These are phyloP conservation scores for Ptychoptera contaminata DNA, from an alignment of 2,888 invertebrate genomes.

Conservation along the genomic window DNA sequence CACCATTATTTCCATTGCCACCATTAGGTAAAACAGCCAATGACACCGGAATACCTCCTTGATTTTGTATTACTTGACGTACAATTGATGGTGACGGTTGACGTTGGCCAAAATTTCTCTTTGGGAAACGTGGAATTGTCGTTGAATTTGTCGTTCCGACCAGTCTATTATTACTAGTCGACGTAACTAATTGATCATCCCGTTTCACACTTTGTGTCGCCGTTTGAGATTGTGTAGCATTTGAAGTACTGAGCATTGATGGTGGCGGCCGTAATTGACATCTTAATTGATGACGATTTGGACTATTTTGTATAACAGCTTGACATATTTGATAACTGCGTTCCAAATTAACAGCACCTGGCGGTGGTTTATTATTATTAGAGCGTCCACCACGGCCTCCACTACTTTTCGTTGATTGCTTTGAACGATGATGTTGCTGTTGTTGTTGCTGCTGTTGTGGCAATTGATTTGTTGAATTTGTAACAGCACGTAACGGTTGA, in stretches of 20 bases:
- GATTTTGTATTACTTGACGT: conserved; percentile 40
- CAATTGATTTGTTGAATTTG: conserved; percentile 16
- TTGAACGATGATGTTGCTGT: conserved; percentile 14
- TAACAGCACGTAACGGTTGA: conserved; percentile 33
- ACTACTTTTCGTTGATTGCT: conserved; percentile 14
- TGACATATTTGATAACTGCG: conserved; percentile 90
- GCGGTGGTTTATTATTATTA: conserved; percentile 58
- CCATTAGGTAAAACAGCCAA: conserved; percentile 34
- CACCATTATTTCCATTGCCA: conserved; percentile 1
- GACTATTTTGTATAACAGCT: conserved; percentile 86
- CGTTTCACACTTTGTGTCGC: conserved; percentile 13
- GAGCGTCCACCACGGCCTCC: conserved; percentile 24
- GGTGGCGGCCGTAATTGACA: conserved; percentile 78
- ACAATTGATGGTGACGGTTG: conserved; percentile 47
- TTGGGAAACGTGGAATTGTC: conserved; percentile 27
- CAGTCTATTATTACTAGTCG: conserved; percentile 12
- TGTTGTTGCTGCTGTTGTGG: conserved; percentile 11
- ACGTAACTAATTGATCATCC: conserved; percentile 12
- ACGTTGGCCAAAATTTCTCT: conserved; percentile 35
- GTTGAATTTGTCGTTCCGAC: conserved; percentile 20
- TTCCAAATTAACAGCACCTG: conserved; percentile 82
- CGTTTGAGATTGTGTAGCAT: conserved; percentile 6
- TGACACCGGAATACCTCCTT: conserved; percentile 39
- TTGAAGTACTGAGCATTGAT: conserved; percentile 37
- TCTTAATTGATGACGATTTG: conserved; percentile 72